These are phyloP conservation scores for Hyperopisus bebe DNA, from an alignment of 2,113 vertebrate genomes.

Conservation along the genomic window DNA sequence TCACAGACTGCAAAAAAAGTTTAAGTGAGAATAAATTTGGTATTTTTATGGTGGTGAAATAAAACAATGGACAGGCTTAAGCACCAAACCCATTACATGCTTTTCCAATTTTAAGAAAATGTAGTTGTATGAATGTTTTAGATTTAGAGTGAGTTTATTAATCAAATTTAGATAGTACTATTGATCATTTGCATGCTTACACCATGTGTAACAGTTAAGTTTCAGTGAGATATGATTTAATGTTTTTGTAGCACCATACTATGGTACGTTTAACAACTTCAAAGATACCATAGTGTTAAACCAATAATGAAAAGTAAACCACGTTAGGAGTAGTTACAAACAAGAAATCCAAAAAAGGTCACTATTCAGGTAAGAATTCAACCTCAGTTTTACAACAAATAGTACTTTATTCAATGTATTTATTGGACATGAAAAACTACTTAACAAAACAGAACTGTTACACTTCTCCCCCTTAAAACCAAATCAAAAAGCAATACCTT, in stretches of 20 bases:
- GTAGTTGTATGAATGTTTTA: background rate
- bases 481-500: conserved; percentile 51
- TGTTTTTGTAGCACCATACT: background rate
- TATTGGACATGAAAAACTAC: conserved; percentile 70
- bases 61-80: background rate
- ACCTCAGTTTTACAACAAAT: conserved; percentile 57
- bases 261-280: background rate
- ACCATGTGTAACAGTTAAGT: background rate
- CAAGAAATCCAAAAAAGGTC: background rate
- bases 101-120: background rate
- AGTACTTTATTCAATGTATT: conserved; percentile 50
- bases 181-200: background rate
- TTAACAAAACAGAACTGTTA: conserved; percentile 50
- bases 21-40: background rate
- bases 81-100: background rate
- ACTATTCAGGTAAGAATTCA: background rate
- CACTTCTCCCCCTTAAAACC: conserved; percentile 56
- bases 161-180: background rate
- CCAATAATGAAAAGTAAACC: background rate
- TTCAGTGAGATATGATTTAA: background rate
- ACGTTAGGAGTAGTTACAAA: background rate
- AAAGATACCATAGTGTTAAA: background rate
- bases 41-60: background rate
- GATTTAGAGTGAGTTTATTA: background rate
- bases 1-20: background rate